These are phyloP conservation scores for Goniozus legneri DNA, from an alignment of 1,140 invertebrate genomes.

Conservation along the genomic window DNA sequence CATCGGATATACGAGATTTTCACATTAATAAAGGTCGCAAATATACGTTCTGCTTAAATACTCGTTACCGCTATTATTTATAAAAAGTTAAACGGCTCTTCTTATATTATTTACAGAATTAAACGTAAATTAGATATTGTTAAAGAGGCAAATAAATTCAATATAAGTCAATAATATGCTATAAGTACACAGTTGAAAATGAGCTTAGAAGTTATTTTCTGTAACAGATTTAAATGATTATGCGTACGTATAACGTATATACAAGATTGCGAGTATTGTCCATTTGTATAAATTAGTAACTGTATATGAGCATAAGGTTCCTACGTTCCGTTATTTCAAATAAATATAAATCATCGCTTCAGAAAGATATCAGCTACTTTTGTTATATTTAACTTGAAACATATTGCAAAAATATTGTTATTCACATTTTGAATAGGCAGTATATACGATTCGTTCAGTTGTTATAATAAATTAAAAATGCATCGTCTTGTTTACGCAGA, in stretches of 20 bases:
- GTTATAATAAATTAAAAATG: too few relatives aligned
- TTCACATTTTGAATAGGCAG: too few relatives aligned
- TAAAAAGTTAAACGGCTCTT: conserved; percentile 23
- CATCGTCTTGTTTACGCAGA: too few relatives aligned
- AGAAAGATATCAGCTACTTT: too few relatives aligned
- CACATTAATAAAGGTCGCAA: conserved; percentile 24
- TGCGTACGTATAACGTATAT: conserved; percentile 24
- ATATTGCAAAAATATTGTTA: too few relatives aligned
- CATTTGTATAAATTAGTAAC: too few relatives aligned
- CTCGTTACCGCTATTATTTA: conserved; percentile 18
- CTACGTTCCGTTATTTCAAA: too few relatives aligned
- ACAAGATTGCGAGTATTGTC: conserved; percentile 41
- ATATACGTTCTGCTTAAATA: conserved; percentile 24
- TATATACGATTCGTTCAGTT: not conserved
- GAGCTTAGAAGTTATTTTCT: conserved; percentile 9
- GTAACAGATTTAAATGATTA: conserved; percentile 5
- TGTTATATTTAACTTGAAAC: too few relatives aligned
- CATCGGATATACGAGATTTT: conserved; percentile 28
- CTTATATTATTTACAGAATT: conserved; percentile 20
- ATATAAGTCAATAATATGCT: conserved; percentile 8
- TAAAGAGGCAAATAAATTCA: conserved; percentile 14
- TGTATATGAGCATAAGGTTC: too few relatives aligned
- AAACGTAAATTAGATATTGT: conserved; percentile 18
- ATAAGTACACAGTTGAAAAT: conserved; percentile 31
- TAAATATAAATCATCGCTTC: too few relatives aligned